phyloP scores from a whole-genome alignment of 2,113 vertebrate genomes.

The Apeltes quadracus region DNA sequence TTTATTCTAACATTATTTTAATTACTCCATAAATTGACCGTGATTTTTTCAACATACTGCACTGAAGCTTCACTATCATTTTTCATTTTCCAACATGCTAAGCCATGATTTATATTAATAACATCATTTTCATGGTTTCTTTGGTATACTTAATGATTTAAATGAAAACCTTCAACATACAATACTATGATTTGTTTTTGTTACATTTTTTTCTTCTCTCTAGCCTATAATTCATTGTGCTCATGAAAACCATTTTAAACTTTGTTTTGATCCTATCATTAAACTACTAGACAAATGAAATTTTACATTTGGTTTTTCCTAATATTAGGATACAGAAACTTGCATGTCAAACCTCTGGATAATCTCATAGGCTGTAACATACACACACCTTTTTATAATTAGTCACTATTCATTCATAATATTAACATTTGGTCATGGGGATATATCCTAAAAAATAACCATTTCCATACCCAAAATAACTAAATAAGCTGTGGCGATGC shows the following conservation, averaged over 20 bases:
- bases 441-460: neutral
- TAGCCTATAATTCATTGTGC: neutral
- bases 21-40: too few species aligned
- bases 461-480: neutral
- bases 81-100: too few species aligned
- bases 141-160: too few species aligned
- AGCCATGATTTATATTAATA: too few species aligned
- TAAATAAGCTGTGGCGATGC: neutral
- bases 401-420: neutral
- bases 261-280: neutral
- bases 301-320: neutral
- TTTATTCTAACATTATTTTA: too few species aligned
- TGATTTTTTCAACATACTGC: too few species aligned
- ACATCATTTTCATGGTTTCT: too few species aligned
- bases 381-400: neutral
- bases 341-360: neutral
- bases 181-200: too few species aligned
- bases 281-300: neutral
- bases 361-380: neutral
- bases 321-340: neutral
- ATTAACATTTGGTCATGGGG: neutral
- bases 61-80: too few species aligned
- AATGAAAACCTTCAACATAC: too few species aligned
- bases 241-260: neutral
- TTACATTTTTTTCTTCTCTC: neutral